phyloP scores from a whole-genome alignment of 2,113 vertebrate genomes.

The Calyptommatus sinebrachiatus region DNA sequence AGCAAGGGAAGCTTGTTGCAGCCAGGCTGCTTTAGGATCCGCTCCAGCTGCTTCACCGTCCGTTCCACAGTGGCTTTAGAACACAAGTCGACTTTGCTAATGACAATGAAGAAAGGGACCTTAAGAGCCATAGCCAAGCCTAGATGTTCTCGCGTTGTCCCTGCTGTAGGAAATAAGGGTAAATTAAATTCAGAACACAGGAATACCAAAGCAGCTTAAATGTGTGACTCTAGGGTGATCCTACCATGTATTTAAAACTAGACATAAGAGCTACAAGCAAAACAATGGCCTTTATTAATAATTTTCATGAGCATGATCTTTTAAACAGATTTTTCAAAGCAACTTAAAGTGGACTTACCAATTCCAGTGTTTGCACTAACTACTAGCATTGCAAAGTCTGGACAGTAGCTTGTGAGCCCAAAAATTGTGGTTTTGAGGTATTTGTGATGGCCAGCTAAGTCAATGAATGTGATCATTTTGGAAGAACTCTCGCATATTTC shows the following conservation, averaged over 20 bases:
- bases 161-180: conserved; percentile 74
- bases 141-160: conserved; percentile 93
- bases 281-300: not conserved
- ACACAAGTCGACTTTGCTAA: conserved; percentile 96
- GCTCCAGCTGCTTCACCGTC: conserved; percentile 92
- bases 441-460: conserved; percentile 97
- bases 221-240: not conserved
- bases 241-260: not conserved
- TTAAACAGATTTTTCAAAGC: not conserved
- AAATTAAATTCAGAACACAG: conserved; percentile 23
- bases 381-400: conserved; percentile 97
- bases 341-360: conserved; percentile 70
- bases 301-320: not conserved
- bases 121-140: conserved; percentile 95
- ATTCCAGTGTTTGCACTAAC: conserved; percentile 97
- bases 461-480: conserved; percentile 99
- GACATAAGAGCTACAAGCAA: not conserved
- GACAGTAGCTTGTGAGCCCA: conserved; percentile 96
- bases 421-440: conserved; percentile 98
- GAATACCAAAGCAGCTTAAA: not conserved
- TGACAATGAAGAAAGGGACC: conserved; percentile 96
- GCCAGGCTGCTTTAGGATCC: conserved; percentile 93
- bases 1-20: conserved; percentile 95
- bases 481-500: conserved; percentile 98
- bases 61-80: conserved; percentile 88